These are phyloP conservation scores for Rhinoptilus africanus DNA, from an alignment of 2,113 vertebrate genomes.

Conservation along the genomic window DNA sequence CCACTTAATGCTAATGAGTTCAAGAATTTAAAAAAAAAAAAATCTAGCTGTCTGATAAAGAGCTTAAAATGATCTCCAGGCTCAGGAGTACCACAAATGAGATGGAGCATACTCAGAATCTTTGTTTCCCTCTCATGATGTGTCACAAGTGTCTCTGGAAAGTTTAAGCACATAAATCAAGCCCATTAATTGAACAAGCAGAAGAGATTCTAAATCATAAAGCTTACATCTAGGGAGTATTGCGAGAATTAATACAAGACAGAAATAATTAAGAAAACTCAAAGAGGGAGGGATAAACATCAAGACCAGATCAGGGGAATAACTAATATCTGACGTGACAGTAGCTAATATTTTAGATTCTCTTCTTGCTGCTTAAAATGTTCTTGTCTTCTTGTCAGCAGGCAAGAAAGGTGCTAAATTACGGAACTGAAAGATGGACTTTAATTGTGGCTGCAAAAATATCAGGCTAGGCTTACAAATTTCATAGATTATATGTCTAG, in stretches of 20 bases:
- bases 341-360: conserved; percentile 8
- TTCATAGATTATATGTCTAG: not conserved
- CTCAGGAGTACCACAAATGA: conserved; percentile 8
- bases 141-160: conserved; percentile 41
- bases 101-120: not conserved
- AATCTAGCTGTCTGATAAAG: not conserved
- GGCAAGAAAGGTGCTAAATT: conserved; percentile 40
- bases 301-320: not conserved
- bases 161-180: conserved; percentile 61
- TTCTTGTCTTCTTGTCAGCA: conserved; percentile 18
- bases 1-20: not conserved
- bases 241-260: conserved; percentile 64
- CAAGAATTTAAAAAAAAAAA: not conserved
- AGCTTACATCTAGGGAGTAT: conserved; percentile 27
- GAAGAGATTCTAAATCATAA: conserved; percentile 53
- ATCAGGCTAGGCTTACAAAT: conserved; percentile 16
- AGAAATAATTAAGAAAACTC: conserved; percentile 66
- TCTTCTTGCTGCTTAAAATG: conserved; percentile 1
- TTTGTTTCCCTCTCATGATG: not conserved
- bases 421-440: not conserved
- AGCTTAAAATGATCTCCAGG: not conserved
- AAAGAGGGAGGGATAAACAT: conserved; percentile 50
- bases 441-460: conserved; percentile 37
- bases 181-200: conserved; percentile 51
- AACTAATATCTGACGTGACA: conserved; percentile 28